Evolutionary conservation across 2,888 invertebrate genomes (phyloP), one percentile per base, ranked within the genome.

Genomic region (Clanis bilineata): DNA sequence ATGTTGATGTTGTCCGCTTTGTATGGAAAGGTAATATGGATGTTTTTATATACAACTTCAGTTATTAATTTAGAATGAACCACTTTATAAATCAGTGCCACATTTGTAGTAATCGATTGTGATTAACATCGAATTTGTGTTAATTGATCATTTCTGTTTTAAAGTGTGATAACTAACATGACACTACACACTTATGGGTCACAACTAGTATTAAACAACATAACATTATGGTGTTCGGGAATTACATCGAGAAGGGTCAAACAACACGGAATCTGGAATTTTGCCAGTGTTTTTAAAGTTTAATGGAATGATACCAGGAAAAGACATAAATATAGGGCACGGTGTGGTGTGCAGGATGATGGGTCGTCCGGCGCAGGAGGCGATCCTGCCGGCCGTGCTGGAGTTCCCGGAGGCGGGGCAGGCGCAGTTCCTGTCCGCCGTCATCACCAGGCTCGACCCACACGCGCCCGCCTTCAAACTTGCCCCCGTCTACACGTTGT

Each of bases 381-480:
- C 97, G 22, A 98, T 98, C 73, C 93, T 99, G 68, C 99, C 99
- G 4, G 98, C 98, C 0, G 97, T 98, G 22, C 90, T 99, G 70
- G 98, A 98, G 90, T 98, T 98, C 86, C 96, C 97, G 23, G 98
- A 99, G 88, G 97, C 97, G 70, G 97, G 97, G 22, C 99, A 99
- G 90, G 97, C 98, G 80, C 95, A 96, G 70, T 98, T 99, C 88
- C 93, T 99, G 57, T 95, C 96, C 63, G 95, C 97, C 44, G 96
- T 98, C 66, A 95, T 98, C 79, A 95, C 96, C 38, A 96, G 98
- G 69, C 94, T 98, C 68, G 98, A 98, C 84, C 97, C 97, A 12
- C 96, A 96, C 80, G 95, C 95, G 62, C 96, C 96, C 10, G 97
- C 97, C 70, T 99, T 99, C 92, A 98, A 98, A 82, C 93, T 99